These are phyloP conservation scores for Aleiodes testaceus DNA, from an alignment of 2,888 invertebrate genomes.

Conservation along the genomic window DNA sequence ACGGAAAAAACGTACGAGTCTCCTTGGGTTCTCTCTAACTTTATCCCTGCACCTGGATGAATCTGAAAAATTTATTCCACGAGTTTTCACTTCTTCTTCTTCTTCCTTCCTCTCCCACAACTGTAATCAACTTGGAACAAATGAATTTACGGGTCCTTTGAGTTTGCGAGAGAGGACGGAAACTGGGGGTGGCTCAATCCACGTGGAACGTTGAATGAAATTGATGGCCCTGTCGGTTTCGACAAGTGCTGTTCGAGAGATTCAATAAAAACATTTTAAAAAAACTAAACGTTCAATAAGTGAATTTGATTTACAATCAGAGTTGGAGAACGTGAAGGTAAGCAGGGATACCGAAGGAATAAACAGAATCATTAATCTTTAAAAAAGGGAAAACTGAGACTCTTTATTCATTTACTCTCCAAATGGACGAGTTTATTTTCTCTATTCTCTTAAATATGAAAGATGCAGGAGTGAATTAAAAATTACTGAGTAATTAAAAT, in stretches of 20 bases:
- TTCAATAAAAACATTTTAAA: not conserved
- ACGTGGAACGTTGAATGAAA: slow-evolving; percentile 32
- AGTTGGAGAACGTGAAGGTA: slow-evolving; percentile 52
- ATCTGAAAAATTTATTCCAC: slow-evolving; percentile 4
- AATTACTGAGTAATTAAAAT: not conserved
- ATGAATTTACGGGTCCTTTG: slow-evolving; percentile 19
- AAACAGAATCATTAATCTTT: slow-evolving; percentile 13
- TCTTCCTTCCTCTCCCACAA: not conserved
- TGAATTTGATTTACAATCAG: slow-evolving; percentile 28
- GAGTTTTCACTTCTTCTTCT: not conserved
- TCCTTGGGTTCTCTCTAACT: not conserved
- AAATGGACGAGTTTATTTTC: slow-evolving; percentile 34
- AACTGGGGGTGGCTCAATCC: not conserved
- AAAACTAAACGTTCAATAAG: slow-evolving; percentile 14
- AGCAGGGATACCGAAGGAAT: slow-evolving; percentile 39
- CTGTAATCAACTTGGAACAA: not conserved
- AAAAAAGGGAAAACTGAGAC: too few species aligned
- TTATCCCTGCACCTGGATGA: not conserved
- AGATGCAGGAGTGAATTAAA: slow-evolving; percentile 29
- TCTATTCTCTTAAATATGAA: slow-evolving; percentile 1
- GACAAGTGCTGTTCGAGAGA: slow-evolving; percentile 12
- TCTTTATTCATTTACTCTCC: slow-evolving; percentile 12
- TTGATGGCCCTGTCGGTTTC: slow-evolving; percentile 24
- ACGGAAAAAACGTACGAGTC: not conserved
- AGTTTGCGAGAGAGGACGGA: not conserved